phyloP scores from a whole-genome alignment of 1,140 invertebrate species.

The Diorhabda carinulata region DNA sequence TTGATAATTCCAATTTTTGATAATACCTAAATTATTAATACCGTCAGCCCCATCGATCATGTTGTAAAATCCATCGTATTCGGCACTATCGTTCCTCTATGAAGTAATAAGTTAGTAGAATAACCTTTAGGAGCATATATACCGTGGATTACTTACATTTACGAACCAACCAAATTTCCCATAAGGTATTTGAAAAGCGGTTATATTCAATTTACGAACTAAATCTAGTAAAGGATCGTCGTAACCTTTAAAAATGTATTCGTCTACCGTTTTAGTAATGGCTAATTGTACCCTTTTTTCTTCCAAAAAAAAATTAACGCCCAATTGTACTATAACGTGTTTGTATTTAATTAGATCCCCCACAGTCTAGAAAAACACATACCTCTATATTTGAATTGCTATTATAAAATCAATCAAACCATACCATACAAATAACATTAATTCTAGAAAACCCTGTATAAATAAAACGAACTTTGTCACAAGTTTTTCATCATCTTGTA shows the following conservation, averaged over 20 bases:
- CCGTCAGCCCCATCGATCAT: slow-evolving; percentile 67
- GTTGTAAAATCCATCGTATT: slow-evolving; percentile 70
- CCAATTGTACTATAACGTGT: slow-evolving; percentile 47
- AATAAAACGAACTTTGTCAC: no score
- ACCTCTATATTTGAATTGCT: neutral
- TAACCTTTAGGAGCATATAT: neutral
- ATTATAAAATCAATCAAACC: neutral
- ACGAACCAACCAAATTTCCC: slow-evolving; percentile 77
- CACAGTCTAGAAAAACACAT: slow-evolving; percentile 56
- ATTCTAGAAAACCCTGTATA: no score
- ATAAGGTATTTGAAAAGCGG: slow-evolving; percentile 56
- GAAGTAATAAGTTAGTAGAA: neutral
- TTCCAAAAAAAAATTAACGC: slow-evolving; percentile 55
- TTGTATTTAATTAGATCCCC: slow-evolving; percentile 55
- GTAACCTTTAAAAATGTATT: slow-evolving; percentile 74
- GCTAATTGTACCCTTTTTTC: slow-evolving; percentile 53
- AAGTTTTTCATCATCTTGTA: no score
- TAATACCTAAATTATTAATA: slow-evolving; percentile 59
- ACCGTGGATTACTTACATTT: slow-evolving; percentile 44
- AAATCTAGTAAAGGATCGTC: slow-evolving; percentile 63
- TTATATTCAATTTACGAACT: slow-evolving; percentile 55
- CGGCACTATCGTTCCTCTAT: slow-evolving; percentile 64
- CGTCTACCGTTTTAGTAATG: slow-evolving; percentile 59
- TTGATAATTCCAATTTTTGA: slow-evolving; percentile 64
- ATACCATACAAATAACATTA: neutral